Conservation (phyloP, 1,140 invertebrate genomes). For the Hyposmocoma kahamanoa region DNA sequence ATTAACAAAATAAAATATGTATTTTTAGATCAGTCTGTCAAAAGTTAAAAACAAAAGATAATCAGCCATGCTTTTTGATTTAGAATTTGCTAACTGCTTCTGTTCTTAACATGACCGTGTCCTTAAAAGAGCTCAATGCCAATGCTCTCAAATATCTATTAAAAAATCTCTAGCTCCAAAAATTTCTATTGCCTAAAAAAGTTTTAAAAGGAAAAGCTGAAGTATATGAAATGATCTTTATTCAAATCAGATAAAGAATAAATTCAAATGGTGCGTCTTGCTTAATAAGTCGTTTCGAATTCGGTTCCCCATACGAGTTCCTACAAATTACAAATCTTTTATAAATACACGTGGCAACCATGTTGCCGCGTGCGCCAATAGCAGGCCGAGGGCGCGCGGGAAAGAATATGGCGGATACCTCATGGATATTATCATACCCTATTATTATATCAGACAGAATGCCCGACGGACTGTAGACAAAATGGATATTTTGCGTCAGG, state of each 20-base stretch:
- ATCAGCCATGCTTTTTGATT: constrained; percentile 2
- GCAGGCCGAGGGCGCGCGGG: constrained; percentile 27
- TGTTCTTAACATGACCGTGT: constrained; percentile 26
- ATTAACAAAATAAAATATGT: no score
- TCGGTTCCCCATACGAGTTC: constrained; percentile 16
- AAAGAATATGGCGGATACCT: constrained; percentile 53
- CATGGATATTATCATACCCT: constrained; percentile 46
- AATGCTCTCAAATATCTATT: not conserved
- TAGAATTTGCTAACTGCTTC: no score
- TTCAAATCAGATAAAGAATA: not conserved
- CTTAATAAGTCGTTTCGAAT: constrained; percentile 17
- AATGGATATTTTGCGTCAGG: no score
- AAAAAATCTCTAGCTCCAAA: not conserved
- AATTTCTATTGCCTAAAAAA: not conserved
- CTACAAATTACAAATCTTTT: constrained; percentile 25
- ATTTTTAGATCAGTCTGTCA: no score
- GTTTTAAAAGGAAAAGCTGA: not conserved
- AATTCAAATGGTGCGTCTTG: not conserved
- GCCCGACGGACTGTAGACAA: constrained; percentile 14
- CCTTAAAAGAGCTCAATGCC: constrained; percentile 11
- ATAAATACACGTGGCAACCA: constrained; percentile 54
- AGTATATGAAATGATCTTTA: not conserved
- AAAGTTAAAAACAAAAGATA: no score
- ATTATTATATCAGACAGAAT: constrained; percentile 42
- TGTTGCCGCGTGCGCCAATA: constrained; percentile 54